Base-by-base conservation (phyloP, 2,113 vertebrate species). In the Plotosus lineatus region DNA sequence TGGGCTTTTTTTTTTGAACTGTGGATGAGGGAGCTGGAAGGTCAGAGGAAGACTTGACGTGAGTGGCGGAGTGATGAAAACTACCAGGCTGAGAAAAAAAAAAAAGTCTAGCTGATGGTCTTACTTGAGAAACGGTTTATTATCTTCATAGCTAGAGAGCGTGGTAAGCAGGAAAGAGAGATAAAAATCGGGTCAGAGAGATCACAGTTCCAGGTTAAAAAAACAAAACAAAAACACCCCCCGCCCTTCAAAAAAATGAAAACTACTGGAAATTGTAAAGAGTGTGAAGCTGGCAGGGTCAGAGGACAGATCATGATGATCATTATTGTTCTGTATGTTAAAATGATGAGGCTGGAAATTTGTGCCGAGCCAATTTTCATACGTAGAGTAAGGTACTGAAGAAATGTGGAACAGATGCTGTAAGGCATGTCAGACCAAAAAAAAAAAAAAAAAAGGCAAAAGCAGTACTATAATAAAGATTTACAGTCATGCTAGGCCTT, bases 101-200 rank as follows among this genome's bases (percentile, higher is more conserved):
- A 92, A 94, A 85, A 95, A 90, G 94, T 95, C 95, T 96, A 94
- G 94, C 94, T 96, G 95, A 94, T 94, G 94, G 95, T 95, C 98
- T 99, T 99, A 99, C 97, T 99, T 99, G 97, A 99, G 97, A 96
- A 98, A 98, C 94, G 93, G 96, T 95, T 99, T 99, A 99, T 99
- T 98, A 98, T 99, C 97, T 98, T 99, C 97, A 98, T 99, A 99
- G 96, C 97, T 99, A 99, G 96, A 97, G 93, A 97, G 96, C 95
- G 94, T 96, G 96, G 97, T 94, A 96, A 96, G 96, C 95, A 96
- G 95, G 95, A 96, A 94, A 98, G 95, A 99, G 94, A 98, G 95
- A 97, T 94, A 98, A 95, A 51, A 97, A 91, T 92, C 93, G 93
- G 92, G 93, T 90, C 89, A 93, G 88, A 94, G 93, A 94, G 95